phyloP scores from a whole-genome alignment of 2,113 vertebrate genomes.

The Chamaea fasciata region DNA sequence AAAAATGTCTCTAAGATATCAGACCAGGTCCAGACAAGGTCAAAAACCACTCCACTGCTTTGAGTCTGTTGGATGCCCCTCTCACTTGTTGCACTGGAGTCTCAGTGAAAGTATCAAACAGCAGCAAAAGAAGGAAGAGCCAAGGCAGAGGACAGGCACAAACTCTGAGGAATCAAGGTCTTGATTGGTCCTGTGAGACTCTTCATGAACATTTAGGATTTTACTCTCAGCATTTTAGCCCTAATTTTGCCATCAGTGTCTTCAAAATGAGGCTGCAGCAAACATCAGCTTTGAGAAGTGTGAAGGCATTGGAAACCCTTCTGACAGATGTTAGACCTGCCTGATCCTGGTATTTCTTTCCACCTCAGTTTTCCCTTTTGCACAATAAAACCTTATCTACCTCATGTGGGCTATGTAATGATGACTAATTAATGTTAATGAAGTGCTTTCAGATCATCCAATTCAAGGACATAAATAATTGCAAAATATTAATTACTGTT shows the following conservation, averaged over 20 bases:
- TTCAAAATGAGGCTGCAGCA: neutral
- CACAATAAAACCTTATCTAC: neutral
- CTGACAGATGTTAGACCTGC: neutral
- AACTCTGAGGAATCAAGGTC: neutral
- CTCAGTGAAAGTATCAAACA: neutral
- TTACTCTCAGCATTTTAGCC: neutral
- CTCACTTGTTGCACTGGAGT: neutral
- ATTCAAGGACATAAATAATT: neutral
- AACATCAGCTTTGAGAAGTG: neutral
- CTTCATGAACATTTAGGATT: neutral
- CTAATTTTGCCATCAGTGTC: accelerated
- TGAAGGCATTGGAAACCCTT: neutral
- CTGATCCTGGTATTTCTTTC: neutral
- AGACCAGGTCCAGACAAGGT: neutral
- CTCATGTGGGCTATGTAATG: neutral
- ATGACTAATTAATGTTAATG: slow-evolving; percentile 30
- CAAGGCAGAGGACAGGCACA: neutral
- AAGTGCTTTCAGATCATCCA: neutral
- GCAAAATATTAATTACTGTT: slow-evolving; percentile 35
- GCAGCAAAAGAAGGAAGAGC: neutral
- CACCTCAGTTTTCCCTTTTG: neutral
- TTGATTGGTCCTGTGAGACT: accelerated
- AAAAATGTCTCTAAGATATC: neutral
- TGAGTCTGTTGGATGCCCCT: neutral
- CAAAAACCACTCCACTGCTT: neutral